Evolutionary conservation across 1,140 invertebrate species (phyloP), one percentile per base, ranked within the genome.

Genomic region (Pseudachorutes palmiensis): DNA sequence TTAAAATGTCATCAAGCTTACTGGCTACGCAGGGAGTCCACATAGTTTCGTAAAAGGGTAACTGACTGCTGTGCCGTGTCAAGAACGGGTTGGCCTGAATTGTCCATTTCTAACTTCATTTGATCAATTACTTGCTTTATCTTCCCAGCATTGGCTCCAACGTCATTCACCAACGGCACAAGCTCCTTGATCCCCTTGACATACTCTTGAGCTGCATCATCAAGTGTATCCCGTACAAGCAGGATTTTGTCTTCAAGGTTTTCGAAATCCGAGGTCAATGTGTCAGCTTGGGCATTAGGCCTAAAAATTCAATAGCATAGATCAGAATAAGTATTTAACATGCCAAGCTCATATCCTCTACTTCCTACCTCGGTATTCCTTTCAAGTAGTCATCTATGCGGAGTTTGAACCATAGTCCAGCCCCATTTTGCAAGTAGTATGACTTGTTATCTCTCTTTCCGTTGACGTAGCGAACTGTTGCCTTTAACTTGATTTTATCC

Each of bases 391-490:
- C 32, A 16, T 60, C 58, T 0, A 31, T 9, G 3, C 58, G 29
- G 28, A 60, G n/a, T 30, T 45, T 63, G 36, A 26, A 36, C 62
- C 62, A 63, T 2, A 63, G 36, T 45, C 31, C 62, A 24, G 33
- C 62, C 19, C 62, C 62, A 49, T 63, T 63, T 0, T 32, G 62
- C 62, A 63, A 48, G 41, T 63, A 63, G 62, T 63, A 63, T 3
- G 62, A 63, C 33, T 63, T 63, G 24, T 63, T 63, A 29, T 63
- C 62, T 12, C 62, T 63, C 24, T 63, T 63, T 0, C 62, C 62
- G 0, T 63, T 32, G 14, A 63, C 33, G 62, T 26, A 63, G 29
- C 62, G 45, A 30, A 63, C 22, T 12, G 58, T 30, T 9, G 5
- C 22, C 32, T 60, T 60, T 26, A 60, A 22, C 19, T 60, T 60